Evolutionary conservation across 2,797 vertebrate species (phyloP), one percentile per base, ranked within the genome.

Genomic region (Microchirus variegatus): DNA sequence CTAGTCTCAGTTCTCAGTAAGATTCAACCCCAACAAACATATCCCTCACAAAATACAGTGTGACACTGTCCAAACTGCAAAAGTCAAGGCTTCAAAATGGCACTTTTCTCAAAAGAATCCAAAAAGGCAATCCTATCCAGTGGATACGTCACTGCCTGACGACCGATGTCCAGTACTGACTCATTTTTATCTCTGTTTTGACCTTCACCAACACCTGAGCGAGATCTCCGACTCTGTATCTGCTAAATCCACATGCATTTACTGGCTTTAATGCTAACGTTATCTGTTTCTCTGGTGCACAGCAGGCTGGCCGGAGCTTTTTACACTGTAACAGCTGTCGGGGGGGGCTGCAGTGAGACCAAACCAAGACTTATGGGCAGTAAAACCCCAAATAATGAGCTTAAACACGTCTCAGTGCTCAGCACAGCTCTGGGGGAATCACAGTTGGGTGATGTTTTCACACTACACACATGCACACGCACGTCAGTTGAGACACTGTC

Each of bases 361-460:
- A 26, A 45, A 17, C 3, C n/a, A 36, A 36, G 44, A 36, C 41
- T 35, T 35, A 17, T 3, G 15, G 22, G 22, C 41, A 13, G 18
- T 17, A 16, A 56, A 56, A 56, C 4, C 15, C 31, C 31, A 56
- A 57, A 70, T 26, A 61, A 49, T 18, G 37, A 62, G 53, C 17
- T 49, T 16, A 59, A 63, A 19, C 50, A 37, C 42, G 13, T 52
- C 14, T 2, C 41, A 65, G 53, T 15, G 19, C 45, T 61, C 40
- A 3, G 22, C 2, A 18, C 10, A 49, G 53, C 53, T 54, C 40
- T 2, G 38, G 53, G 40, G 53, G 31, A 16, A 46, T 4, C 10
- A 12, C 16, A 43, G 37, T 49, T 11, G 9, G 31, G 31, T 35
- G 56, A 54, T 45, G 11, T 40, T 52, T 44, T 40, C 38, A 42